A percentile compares a stretch with the other conserved stretches of the same genome.
Evolutionary conservation across 2,888 invertebrate genomes (phyloP).

Genomic region (Luffia ferchaultella): DNA sequence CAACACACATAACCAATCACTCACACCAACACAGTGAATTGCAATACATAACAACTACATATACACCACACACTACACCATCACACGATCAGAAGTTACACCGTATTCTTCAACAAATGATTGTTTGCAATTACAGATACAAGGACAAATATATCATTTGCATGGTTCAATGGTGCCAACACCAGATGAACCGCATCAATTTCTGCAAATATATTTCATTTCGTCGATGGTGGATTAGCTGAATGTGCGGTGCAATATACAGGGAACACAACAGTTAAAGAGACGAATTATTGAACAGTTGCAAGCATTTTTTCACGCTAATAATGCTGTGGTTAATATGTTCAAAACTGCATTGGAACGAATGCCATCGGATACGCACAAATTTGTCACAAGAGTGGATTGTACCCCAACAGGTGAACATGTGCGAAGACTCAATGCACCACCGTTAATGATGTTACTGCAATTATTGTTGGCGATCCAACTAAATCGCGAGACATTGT

Average conservation of each 20-base stretch:
- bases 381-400: constrained; percentile 18
- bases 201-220: constrained; percentile 22
- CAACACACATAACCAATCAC: constrained; percentile 18
- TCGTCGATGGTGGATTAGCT: constrained; percentile 18
- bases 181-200: constrained; percentile 20
- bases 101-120: constrained; percentile 15
- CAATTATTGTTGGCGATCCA: constrained; percentile 17
- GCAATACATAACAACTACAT: constrained; percentile 14
- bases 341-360: constrained; percentile 18
- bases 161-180: constrained; percentile 19
- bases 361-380: constrained; percentile 18
- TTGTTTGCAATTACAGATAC: constrained; percentile 18
- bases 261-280: constrained; percentile 18
- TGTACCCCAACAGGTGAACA: constrained; percentile 17
- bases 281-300: constrained; percentile 20
- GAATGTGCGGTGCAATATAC: constrained; percentile 18
- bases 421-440: constrained; percentile 17
- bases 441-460: constrained; percentile 18
- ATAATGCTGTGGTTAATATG: constrained; percentile 18
- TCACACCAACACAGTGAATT: constrained; percentile 18
- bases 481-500: too few relatives aligned
- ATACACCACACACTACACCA: constrained; percentile 14
- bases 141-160: constrained; percentile 22
- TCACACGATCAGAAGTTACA: constrained; percentile 15
- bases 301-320: constrained; percentile 19